Evolutionary conservation across 2,797 vertebrate genomes (phyloP), one percentile per base, ranked within the genome.

Genomic region (Novumbra hubbsi): DNA sequence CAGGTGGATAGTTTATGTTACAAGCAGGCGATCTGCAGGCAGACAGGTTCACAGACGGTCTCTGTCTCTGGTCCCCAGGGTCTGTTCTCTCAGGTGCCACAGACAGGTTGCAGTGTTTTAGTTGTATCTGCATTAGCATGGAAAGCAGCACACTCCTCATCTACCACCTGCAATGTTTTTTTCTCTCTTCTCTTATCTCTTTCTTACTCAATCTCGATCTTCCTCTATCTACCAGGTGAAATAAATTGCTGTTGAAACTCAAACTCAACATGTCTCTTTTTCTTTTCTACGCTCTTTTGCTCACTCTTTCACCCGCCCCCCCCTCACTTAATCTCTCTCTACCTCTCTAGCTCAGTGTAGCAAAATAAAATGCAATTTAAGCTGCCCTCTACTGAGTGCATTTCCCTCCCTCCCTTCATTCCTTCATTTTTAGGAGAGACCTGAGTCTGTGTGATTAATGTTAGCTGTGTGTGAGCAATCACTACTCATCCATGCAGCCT

Each of bases 381-480:
- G 24, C 55, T 60, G 11, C 55, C 21, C 55, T 60, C 55, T 45
- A 45, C 41, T 45, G 41, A 27, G 55, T 55, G 52, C 24, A 74
- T 76, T 49, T 52, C 34, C 8, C 32, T 38, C 9, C n/a, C 38
- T 68, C 30, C 17, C 64, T 34, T 27, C 66, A 65, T 72, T 71
- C 79, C 79, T 45, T 67, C 73, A 78, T 78, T 80, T 83, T 84
- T 50, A 75, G 72, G 76, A 68, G 70, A 78, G 71, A 81, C 78
- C 30, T 24, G 76, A 73, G 75, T 49, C 16, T 72, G 73, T 88
- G 85, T 91, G 90, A 93, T 93, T 91, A 91, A 92, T 91, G 89
- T 89, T 89, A 85, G 81, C 88, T 85, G 82, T 82, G 84, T 88
- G 88, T 89, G 88, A 89, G 87, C 87, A 88, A 92, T 94, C 88